A percentile compares a stretch with the other conserved stretches of the same genome.
Conservation (phyloP, 2,797 vertebrate genomes). For the Bufotes viridis region DNA sequence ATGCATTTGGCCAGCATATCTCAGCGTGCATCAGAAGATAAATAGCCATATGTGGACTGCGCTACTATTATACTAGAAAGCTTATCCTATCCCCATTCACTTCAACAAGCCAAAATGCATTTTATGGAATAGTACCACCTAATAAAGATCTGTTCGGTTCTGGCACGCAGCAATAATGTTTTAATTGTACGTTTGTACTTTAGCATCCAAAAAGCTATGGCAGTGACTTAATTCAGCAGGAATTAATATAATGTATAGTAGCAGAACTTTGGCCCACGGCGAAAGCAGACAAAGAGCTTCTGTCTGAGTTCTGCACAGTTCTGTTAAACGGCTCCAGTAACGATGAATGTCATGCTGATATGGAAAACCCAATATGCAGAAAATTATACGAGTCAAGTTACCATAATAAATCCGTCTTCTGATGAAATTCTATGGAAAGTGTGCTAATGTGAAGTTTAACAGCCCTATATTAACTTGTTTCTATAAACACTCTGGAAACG, state of each 20-base stretch:
- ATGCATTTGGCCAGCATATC: neutral
- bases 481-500: conserved; percentile 49
- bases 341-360: conserved; percentile 39
- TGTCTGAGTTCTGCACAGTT: conserved; percentile 31
- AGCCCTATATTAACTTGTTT: conserved; percentile 38
- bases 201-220: conserved; percentile 23
- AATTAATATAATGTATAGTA: conserved; percentile 48
- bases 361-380: conserved; percentile 47
- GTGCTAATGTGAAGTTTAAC: conserved; percentile 39
- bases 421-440: conserved; percentile 43
- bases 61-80: conserved; percentile 14
- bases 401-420: conserved; percentile 42
- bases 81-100: conserved; percentile 9
- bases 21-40: neutral
- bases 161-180: conserved; percentile 42
- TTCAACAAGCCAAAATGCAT: conserved; percentile 36
- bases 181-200: conserved; percentile 44
- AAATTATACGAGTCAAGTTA: conserved; percentile 45
- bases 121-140: conserved; percentile 53
- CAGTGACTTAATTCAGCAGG: conserved; percentile 45
- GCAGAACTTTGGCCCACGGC: conserved; percentile 44
- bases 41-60: conserved; percentile 17
- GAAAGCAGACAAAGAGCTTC: conserved; percentile 40
- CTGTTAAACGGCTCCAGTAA: conserved; percentile 31
- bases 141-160: conserved; percentile 50